Percentiles rank a stretch among this genome's conserved stretches.
Conservation (phyloP, 2,797 vertebrate genomes). For the Lutjanus argentimaculatus region DNA sequence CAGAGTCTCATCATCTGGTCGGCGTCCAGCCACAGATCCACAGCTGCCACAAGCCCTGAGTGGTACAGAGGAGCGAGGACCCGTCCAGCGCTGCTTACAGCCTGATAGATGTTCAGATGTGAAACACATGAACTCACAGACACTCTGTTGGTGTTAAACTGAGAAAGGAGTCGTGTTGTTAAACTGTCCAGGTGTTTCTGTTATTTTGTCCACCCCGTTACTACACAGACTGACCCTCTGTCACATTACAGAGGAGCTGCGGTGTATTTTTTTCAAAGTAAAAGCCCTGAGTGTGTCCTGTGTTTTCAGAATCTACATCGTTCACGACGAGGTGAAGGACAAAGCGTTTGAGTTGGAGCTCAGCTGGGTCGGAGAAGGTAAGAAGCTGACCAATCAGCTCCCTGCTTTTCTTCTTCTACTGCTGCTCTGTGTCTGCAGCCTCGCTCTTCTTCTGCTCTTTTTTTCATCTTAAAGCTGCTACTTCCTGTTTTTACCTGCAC, state of each 20-base stretch:
- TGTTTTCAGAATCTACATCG: constrained; percentile 95
- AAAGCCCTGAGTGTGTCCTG: neutral
- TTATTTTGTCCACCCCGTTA: too few species aligned
- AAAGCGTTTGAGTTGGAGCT: constrained; percentile 98
- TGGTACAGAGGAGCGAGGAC: too few species aligned
- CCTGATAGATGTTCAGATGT: too few species aligned
- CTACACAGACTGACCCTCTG: neutral
- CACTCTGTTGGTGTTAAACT: too few species aligned
- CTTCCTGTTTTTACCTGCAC: neutral
- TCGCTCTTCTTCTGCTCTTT: neutral
- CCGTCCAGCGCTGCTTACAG: too few species aligned
- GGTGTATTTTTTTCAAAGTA: too few species aligned
- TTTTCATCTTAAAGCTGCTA: neutral
- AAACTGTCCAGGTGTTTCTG: too few species aligned
- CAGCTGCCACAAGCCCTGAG: too few species aligned
- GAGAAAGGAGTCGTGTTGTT: too few species aligned
- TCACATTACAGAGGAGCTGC: neutral
- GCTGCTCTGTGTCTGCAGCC: neutral
- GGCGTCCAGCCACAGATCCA: too few species aligned
- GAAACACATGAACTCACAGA: too few species aligned
- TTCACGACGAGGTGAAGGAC: constrained; percentile 99
- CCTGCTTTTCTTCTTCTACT: neutral
- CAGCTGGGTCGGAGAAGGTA: constrained; percentile 99
- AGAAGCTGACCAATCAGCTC: constrained; percentile 8
- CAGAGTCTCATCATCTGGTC: too few species aligned